Base-by-base conservation (phyloP, 23 tunicate genomes). In the Trididemnum nubilum region DNA sequence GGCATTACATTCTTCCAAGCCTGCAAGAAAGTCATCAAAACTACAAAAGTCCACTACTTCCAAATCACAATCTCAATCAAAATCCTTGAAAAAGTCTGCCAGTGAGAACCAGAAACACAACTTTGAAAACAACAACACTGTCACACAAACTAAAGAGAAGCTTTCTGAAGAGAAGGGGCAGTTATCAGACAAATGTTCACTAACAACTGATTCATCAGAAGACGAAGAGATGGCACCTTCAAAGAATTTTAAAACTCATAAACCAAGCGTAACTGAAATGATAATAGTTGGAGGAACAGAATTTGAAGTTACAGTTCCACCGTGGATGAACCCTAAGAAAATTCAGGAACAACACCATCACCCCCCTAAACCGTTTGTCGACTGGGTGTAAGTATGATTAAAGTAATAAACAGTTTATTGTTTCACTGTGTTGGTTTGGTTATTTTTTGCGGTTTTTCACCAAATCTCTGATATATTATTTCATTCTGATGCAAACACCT, bases 301-400 rank as follows among this genome's bases (percentile, higher is more conserved):
- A 18, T 23, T 81, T 26, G 29, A 67, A 3, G 15, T 81, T 23
- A 2, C 38, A 3, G 77, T 29, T 39, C 36, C 77, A 15, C 12
- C 57, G 3, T 27, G 36, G 77, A 9, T 44, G 12, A 44, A 15
- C 15, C 9, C n/a, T 40, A 2, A n/a, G 18, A 23, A 40, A 38
- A 24, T 27, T 39, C 30, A 30, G 33, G 5, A 32, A 57, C 21
- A 50, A 26, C 40, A 38, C 69, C 38, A 64, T 3, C 22, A 34
- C 1, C 23, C 26, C 60, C 59, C 85, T 2, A 30, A 64, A 34
- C 85, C 44, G 27, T 2, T 30, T 22, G 59, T 81, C 25, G 85
- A 81, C 19, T 81, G 85, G 85, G 85, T 81, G 85, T 81, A 81
- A 81, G 85, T 81, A 2, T 9, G 76, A 7, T 29, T 70, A 18